Percentiles rank a stretch among this genome's conserved stretches.
These are phyloP conservation scores for Gnatocerus cornutus DNA, from an alignment of 2,888 invertebrate genomes.

Conservation along the genomic window DNA sequence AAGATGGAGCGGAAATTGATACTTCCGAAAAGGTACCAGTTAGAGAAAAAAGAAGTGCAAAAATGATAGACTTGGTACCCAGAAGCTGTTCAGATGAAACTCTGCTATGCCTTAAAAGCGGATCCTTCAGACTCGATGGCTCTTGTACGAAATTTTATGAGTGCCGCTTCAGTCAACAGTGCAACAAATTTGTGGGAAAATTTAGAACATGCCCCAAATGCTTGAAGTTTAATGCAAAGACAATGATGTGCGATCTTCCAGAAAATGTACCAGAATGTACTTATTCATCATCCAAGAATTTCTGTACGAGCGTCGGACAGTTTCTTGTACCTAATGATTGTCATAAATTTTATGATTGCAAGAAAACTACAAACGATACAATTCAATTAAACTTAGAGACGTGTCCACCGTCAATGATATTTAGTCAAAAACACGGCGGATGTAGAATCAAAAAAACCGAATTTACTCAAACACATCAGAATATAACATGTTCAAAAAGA, in stretches of 20 bases:
- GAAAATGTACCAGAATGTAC: conserved; percentile 64
- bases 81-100: background rate
- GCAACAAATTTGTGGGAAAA: conserved; percentile 48
- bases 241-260: conserved; percentile 58
- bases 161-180: conserved; percentile 53
- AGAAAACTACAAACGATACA: background rate
- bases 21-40: too few species aligned
- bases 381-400: conserved; percentile 49
- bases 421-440: conserved; percentile 13
- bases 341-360: conserved; percentile 58
- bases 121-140: conserved; percentile 56
- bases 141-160: conserved; percentile 60
- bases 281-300: conserved; percentile 29
- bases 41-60: too few species aligned
- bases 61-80: background rate
- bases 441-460: conserved; percentile 18
- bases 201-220: conserved; percentile 59
- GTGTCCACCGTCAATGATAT: conserved; percentile 46
- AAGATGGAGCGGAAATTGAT: too few species aligned
- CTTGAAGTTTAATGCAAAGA: conserved; percentile 60
- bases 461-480: too few species aligned
- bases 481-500: too few species aligned
- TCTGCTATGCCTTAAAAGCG: conserved; percentile 53
- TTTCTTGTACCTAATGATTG: conserved; percentile 56
- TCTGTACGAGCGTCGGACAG: conserved; percentile 58